A percentile compares a stretch with the other conserved stretches of the same genome.
phyloP scores from a whole-genome alignment of 2,888 invertebrate genomes.

The Atrina japonica region DNA sequence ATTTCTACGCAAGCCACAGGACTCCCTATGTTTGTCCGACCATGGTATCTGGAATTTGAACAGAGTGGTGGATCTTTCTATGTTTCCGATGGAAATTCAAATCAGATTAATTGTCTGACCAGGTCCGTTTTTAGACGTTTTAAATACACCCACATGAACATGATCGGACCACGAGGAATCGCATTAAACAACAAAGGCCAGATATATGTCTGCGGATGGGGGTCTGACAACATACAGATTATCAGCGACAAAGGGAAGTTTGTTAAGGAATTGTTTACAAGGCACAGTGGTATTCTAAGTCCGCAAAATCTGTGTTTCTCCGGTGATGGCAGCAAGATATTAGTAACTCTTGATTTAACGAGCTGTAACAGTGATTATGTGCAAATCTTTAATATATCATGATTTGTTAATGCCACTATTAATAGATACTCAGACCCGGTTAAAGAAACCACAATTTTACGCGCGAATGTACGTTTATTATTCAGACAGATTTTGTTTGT shows the following conservation, averaged over 20 bases:
- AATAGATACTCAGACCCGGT: too few species aligned
- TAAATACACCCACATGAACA: conserved; percentile 28
- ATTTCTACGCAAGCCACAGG: conserved; percentile 50
- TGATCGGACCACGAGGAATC: conserved; percentile 59
- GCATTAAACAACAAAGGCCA: conserved; percentile 46
- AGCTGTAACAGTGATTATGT: conserved; percentile 56
- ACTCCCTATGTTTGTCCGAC: conserved; percentile 56
- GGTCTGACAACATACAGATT: conserved; percentile 57
- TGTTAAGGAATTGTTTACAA: conserved; percentile 44
- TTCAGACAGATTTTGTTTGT: too few species aligned
- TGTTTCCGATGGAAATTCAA: conserved; percentile 53
- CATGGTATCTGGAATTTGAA: conserved; percentile 56
- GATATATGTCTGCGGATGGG: conserved; percentile 55
- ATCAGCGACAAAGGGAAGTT: conserved; percentile 48
- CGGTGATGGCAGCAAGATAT: conserved; percentile 41
- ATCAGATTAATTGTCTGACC: conserved; percentile 53
- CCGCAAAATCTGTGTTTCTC: conserved; percentile 55
- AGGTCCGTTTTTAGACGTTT: conserved; percentile 48
- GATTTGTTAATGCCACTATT: too few species aligned
- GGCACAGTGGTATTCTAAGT: conserved; percentile 55
- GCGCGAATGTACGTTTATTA: too few species aligned
- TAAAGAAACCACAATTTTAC: too few species aligned
- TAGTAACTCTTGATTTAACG: conserved; percentile 56
- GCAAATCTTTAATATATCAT: conserved; percentile 28
- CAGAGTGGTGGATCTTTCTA: conserved; percentile 40